phyloP scores from a whole-genome alignment of 2,888 invertebrate species.

The Hylaea fasciaria region DNA sequence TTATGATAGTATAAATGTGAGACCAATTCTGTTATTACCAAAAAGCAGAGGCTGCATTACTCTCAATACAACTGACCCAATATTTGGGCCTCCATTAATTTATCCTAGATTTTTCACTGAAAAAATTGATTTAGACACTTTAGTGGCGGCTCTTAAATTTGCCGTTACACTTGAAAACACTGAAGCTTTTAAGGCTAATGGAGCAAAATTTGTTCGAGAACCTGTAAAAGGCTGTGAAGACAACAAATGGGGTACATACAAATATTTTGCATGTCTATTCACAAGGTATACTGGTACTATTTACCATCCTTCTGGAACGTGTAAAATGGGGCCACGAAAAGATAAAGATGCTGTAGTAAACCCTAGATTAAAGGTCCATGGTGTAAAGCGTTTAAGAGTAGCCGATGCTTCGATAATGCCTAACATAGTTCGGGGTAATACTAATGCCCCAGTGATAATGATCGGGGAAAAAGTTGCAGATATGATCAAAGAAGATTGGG shows the following conservation, averaged over 20 bases:
- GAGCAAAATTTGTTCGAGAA: conserved; percentile 80
- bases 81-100: conserved; percentile 88
- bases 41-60: conserved; percentile 85
- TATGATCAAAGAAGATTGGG: conserved; percentile 72
- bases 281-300: conserved; percentile 85
- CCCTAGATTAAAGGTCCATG: conserved; percentile 65
- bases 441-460: conserved; percentile 93
- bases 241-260: conserved; percentile 83
- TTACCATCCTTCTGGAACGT: conserved; percentile 76
- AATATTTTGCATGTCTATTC: conserved; percentile 88
- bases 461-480: conserved; percentile 87
- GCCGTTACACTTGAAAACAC: conserved; percentile 84
- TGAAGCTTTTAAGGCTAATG: conserved; percentile 79
- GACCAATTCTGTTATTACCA: conserved; percentile 86
- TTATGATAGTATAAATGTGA: conserved; percentile 85
- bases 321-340: conserved; percentile 68
- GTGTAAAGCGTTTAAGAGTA: conserved; percentile 84
- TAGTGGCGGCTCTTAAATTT: conserved; percentile 86
- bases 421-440: conserved; percentile 90
- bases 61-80: conserved; percentile 88
- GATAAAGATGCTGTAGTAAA: conserved; percentile 73
- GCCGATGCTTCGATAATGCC: conserved; percentile 94
- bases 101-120: conserved; percentile 87
- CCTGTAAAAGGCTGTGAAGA: conserved; percentile 84
- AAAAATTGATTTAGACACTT: conserved; percentile 85